A percentile compares a stretch with the other conserved stretches of the same genome.
Evolutionary conservation across 2,888 invertebrate species (phyloP).

Genomic region (Hirtodrosophila cameraria): DNA sequence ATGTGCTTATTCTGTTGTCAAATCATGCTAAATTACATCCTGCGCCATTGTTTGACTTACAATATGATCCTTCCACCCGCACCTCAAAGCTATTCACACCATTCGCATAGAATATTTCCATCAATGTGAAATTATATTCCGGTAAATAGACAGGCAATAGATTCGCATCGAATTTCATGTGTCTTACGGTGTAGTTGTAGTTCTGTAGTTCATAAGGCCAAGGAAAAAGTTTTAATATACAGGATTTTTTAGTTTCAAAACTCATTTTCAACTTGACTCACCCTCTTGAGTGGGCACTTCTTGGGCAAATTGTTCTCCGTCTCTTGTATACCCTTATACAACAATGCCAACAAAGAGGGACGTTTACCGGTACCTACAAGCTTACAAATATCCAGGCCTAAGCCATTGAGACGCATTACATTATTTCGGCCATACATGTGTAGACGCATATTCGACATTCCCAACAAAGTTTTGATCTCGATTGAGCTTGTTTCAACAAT

Average conservation of each 20-base stretch:
- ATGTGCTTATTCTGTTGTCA: constrained; percentile 2
- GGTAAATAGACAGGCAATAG: constrained; percentile 47
- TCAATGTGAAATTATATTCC: constrained; percentile 51
- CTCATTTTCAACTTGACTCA: constrained; percentile 8
- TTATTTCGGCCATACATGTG: neutral
- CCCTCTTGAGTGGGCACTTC: constrained; percentile 34
- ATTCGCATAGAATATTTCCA: constrained; percentile 21
- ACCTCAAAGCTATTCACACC: constrained; percentile 10
- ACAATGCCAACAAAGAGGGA: neutral
- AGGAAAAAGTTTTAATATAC: neutral
- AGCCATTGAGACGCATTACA: constrained; percentile 12
- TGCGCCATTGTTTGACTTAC: neutral
- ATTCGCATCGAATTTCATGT: constrained; percentile 29
- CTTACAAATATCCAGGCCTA: constrained; percentile 39
- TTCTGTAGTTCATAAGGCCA: too few species aligned
- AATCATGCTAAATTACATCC: constrained; percentile 13
- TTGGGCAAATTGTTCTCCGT: constrained; percentile 35
- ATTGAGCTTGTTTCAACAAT: neutral
- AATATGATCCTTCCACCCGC: constrained; percentile 23
- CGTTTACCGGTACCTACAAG: neutral
- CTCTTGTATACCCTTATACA: constrained; percentile 13
- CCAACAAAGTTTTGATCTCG: neutral
- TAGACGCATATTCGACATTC: constrained; percentile 14
- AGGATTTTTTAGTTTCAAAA: too few species aligned
- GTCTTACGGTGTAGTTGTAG: constrained; percentile 21